Percentiles rank a stretch among this genome's conserved stretches.
phyloP scores from a whole-genome alignment of 2,113 vertebrate genomes.

The Ancistrus triradiatus region DNA sequence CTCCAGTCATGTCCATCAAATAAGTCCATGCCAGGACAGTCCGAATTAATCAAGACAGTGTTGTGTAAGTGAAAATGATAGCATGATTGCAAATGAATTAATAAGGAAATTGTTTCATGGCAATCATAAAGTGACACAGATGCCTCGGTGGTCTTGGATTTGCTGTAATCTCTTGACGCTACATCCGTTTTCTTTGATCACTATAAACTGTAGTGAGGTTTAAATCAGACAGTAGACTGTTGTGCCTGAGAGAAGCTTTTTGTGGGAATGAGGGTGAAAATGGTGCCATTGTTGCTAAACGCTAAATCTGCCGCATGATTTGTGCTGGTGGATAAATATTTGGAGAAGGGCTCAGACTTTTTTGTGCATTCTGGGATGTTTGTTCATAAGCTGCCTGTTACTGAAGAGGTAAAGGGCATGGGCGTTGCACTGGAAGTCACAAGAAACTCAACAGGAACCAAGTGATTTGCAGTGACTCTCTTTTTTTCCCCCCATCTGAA shows the following conservation, averaged over 20 bases:
- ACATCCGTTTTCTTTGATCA: slow-evolving; percentile 5
- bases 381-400: background rate
- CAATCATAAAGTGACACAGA: slow-evolving; percentile 5
- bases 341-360: too few relatives aligned
- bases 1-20: background rate
- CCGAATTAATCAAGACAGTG: background rate
- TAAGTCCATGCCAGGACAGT: background rate
- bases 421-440: too few relatives aligned
- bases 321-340: background rate
- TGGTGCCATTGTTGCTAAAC: slow-evolving; percentile 18
- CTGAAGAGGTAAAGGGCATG: background rate
- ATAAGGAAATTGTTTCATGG: background rate
- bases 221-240: background rate
- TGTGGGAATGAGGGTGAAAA: slow-evolving; percentile 9
- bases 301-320: slow-evolving; percentile 10
- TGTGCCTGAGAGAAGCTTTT: background rate
- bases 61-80: background rate
- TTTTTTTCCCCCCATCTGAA: too few relatives aligned
- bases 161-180: background rate
- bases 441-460: background rate
- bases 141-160: slow-evolving; percentile 2
- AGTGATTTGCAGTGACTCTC: too few relatives aligned
- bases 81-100: background rate
- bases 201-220: background rate
- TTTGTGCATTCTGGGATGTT: background rate